Evolutionary conservation across 2,797 vertebrate species (phyloP).

Genomic region (Sebastes flavidus): DNA sequence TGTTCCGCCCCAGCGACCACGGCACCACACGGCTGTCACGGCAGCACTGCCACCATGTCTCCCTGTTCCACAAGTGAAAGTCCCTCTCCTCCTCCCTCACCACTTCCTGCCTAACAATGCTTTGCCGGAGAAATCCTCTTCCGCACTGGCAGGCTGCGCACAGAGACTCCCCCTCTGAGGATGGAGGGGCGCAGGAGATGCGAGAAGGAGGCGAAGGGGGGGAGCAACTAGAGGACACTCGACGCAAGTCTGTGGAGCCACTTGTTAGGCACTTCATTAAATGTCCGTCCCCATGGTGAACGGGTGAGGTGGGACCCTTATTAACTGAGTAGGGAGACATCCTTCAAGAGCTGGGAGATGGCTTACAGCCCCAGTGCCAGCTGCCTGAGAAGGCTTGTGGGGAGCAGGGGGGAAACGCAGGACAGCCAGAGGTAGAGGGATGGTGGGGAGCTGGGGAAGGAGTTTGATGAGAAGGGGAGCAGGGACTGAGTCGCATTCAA

Average conservation of each 20-base stretch:
- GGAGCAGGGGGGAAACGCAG: constrained; percentile 51
- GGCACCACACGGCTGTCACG: constrained; percentile 85
- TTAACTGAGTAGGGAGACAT: constrained; percentile 96
- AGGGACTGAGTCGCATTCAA: constrained; percentile 83
- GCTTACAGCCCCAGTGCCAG: constrained; percentile 81
- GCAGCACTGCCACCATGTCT: constrained; percentile 62
- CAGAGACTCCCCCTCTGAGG: constrained; percentile 67
- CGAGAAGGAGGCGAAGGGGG: constrained; percentile 84
- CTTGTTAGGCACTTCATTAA: constrained; percentile 98
- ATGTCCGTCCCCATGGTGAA: constrained; percentile 90
- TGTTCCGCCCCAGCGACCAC: constrained; percentile 85
- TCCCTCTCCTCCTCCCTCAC: constrained; percentile 46
- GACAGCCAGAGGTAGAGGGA: constrained; percentile 61
- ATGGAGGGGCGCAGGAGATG: constrained; percentile 84
- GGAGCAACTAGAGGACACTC: constrained; percentile 69
- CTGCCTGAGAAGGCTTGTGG: constrained; percentile 84
- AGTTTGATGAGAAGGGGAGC: constrained; percentile 65
- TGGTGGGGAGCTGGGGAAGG: constrained; percentile 48
- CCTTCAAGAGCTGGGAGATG: constrained; percentile 89
- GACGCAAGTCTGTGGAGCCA: constrained; percentile 84
- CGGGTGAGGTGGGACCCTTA: constrained; percentile 91
- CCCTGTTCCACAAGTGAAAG: constrained; percentile 53
- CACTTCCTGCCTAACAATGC: constrained; percentile 80
- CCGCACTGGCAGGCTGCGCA: constrained; percentile 78
- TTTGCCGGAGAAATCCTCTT: constrained; percentile 87